These are phyloP conservation scores for Ophiothrix spiculata DNA, from an alignment of 35 echinoderm and acorn worm species.

Conservation along the genomic window DNA sequence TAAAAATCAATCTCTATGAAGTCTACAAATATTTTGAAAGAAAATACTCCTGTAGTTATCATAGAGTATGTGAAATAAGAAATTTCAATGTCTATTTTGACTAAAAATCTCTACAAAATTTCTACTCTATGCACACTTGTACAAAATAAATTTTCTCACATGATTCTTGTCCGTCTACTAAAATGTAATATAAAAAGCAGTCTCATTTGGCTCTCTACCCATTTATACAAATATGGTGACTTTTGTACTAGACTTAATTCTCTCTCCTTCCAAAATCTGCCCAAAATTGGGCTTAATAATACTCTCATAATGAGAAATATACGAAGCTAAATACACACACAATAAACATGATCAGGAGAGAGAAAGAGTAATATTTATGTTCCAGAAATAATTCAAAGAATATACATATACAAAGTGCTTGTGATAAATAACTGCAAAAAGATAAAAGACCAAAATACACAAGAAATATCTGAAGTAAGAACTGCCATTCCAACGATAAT, in stretches of 20 bases:
- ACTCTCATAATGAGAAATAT: slow-evolving; percentile 1
- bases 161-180: neutral
- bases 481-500: neutral
- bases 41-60: neutral
- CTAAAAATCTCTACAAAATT: neutral
- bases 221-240: neutral
- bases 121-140: neutral
- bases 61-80: neutral
- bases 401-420: slow-evolving; percentile 9
- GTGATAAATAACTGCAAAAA: slow-evolving; percentile 6
- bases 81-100: neutral
- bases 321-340: slow-evolving; percentile 12
- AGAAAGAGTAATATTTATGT: neutral
- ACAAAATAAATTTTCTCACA: neutral
- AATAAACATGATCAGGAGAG: neutral
- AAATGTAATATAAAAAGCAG: neutral
- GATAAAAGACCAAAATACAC: neutral
- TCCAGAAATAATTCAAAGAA: slow-evolving; percentile 8
- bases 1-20: neutral
- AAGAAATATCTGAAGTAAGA: neutral
- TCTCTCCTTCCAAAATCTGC: slow-evolving; percentile 7
- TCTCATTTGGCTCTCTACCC: neutral
- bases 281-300: neutral
- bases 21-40: slow-evolving; percentile 6
- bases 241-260: neutral